A percentile compares a stretch with the other conserved stretches of the same genome.
phyloP scores from a whole-genome alignment of 2,113 vertebrate species.

The Tachysurus fulvidraco region DNA sequence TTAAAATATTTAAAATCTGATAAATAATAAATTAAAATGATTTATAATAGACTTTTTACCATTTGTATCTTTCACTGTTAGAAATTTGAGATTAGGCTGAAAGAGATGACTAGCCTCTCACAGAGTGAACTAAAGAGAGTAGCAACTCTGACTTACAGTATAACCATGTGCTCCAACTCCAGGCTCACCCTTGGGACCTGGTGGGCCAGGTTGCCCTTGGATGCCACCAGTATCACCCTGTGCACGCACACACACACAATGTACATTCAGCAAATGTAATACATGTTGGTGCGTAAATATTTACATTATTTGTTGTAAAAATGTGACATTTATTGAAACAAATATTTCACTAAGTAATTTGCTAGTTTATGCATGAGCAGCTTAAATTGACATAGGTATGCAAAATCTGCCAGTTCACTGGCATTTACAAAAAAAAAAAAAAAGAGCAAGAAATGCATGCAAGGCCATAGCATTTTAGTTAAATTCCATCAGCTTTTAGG shows the following conservation, averaged over 20 bases:
- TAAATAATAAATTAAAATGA: not conserved
- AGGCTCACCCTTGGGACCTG: constrained; percentile 90
- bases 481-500: not conserved
- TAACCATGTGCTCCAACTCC: constrained; percentile 74
- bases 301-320: no score
- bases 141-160: constrained; percentile 68
- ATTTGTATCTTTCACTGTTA: not conserved
- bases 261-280: not conserved
- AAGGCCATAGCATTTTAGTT: not conserved
- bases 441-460: not conserved
- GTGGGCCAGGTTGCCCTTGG: constrained; percentile 79
- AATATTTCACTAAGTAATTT: no score
- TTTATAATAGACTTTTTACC: not conserved
- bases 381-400: not conserved
- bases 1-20: not conserved
- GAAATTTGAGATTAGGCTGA: not conserved
- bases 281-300: not conserved
- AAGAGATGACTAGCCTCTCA: not conserved
- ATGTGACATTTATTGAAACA: no score
- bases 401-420: not conserved
- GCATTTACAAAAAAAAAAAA: not conserved
- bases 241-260: not conserved
- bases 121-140: not conserved
- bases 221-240: constrained; percentile 85
- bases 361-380: no score